These are phyloP conservation scores for Danaus plexippus DNA, from an alignment of 1,140 invertebrate genomes.

Conservation along the genomic window DNA sequence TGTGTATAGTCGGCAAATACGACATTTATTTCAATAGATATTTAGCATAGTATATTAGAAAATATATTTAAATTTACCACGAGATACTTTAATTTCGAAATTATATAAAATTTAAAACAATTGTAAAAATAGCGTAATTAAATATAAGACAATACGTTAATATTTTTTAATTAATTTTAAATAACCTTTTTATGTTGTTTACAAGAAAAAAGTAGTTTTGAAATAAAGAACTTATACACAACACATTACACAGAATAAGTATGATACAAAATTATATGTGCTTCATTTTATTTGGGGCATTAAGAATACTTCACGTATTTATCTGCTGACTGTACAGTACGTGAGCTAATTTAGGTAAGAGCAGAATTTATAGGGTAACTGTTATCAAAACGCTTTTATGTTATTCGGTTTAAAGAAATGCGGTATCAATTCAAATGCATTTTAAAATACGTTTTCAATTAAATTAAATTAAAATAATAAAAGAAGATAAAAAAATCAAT, in stretches of 20 bases:
- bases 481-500: too few species aligned
- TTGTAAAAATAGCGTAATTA: too few species aligned
- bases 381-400: conserved; percentile 24
- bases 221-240: neutral
- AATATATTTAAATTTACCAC: too few species aligned
- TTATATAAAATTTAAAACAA: too few species aligned
- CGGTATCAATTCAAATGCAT: conserved; percentile 18
- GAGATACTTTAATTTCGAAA: too few species aligned
- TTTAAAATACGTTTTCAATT: too few species aligned
- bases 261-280: too few species aligned
- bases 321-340: conserved; percentile 14
- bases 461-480: too few species aligned
- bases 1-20: conserved; percentile 7
- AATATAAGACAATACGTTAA: neutral
- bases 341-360: conserved; percentile 28
- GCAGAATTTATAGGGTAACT: conserved; percentile 23
- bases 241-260: too few species aligned
- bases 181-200: too few species aligned
- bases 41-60: neutral
- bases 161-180: conserved; percentile 3
- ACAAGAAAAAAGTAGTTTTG: neutral
- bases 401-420: conserved; percentile 22
- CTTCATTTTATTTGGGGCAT: too few species aligned
- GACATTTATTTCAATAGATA: neutral
- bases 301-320: neutral